A percentile compares a stretch with the other conserved stretches of the same genome.
Conservation (phyloP, 2,113 vertebrate genomes). For the Neogale vison region DNA sequence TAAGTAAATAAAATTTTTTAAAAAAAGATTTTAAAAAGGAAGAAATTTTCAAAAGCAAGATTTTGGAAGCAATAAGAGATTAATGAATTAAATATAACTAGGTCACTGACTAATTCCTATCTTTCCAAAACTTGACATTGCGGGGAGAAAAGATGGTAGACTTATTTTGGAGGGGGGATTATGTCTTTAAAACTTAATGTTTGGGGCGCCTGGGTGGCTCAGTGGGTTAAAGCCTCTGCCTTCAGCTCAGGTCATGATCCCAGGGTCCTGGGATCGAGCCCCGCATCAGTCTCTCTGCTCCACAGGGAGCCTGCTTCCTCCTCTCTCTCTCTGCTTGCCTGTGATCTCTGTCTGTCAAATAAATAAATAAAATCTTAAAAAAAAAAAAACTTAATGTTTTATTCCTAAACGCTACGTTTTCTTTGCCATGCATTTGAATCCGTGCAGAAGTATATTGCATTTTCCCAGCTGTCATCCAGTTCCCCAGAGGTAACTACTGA, state of each 20-base stretch:
- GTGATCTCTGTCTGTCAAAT: no score
- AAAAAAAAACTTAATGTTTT: neutral
- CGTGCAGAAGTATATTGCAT: neutral
- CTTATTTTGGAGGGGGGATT: neutral
- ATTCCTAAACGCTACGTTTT: neutral
- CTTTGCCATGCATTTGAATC: neutral
- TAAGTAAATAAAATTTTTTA: no score
- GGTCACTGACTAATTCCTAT: neutral
- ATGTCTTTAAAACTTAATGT: neutral
- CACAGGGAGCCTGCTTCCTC: no score
- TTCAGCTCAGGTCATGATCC: no score
- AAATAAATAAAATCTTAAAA: no score
- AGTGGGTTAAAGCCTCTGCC: no score
- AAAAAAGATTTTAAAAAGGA: neutral
- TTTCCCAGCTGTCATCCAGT: neutral
- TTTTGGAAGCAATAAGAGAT: neutral
- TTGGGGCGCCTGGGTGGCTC: no score
- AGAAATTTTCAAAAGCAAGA: neutral
- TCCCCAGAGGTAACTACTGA: neutral
- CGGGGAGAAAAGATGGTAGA: neutral
- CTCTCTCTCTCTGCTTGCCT: no score
- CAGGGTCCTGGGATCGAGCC: no score
- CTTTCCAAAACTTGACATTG: neutral
- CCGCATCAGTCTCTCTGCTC: no score
- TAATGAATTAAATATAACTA: neutral